Evolutionary conservation across 2,888 invertebrate genomes (phyloP).

Genomic region (Coremacera marginata): DNA sequence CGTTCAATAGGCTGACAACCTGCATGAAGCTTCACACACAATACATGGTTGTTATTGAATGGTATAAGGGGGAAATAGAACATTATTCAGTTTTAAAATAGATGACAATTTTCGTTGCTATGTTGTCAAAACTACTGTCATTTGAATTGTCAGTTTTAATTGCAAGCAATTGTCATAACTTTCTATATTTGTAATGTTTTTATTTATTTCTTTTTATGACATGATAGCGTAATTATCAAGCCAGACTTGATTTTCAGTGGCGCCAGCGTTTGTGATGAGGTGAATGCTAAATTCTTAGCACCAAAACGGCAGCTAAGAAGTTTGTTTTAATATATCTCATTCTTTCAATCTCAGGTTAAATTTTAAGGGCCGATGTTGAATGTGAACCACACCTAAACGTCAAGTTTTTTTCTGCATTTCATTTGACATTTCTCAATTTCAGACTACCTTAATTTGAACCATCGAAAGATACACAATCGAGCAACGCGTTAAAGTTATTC

Average conservation of each 20-base stretch:
- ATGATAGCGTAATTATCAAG: background rate
- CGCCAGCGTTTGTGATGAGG: background rate
- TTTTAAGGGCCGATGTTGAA: no score
- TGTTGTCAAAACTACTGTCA: background rate
- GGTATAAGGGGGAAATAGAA: background rate
- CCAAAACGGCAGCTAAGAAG: no score
- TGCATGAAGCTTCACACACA: no score
- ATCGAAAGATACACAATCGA: no score
- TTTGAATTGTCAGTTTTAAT: conserved; percentile 6
- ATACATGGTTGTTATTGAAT: background rate
- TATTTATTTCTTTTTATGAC: background rate
- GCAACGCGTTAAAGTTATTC: no score
- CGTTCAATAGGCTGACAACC: background rate
- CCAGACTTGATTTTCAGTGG: no score
- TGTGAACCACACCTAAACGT: no score
- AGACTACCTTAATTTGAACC: no score
- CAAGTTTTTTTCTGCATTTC: no score
- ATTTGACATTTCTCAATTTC: no score
- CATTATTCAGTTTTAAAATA: background rate
- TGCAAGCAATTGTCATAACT: background rate
- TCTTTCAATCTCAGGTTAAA: no score
- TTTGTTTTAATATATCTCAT: no score
- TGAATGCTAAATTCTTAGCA: background rate
- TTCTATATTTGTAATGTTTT: background rate
- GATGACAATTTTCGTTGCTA: background rate